These are phyloP conservation scores for Gopherus evgoodei DNA, from an alignment of 2,113 vertebrate genomes.

Conservation along the genomic window DNA sequence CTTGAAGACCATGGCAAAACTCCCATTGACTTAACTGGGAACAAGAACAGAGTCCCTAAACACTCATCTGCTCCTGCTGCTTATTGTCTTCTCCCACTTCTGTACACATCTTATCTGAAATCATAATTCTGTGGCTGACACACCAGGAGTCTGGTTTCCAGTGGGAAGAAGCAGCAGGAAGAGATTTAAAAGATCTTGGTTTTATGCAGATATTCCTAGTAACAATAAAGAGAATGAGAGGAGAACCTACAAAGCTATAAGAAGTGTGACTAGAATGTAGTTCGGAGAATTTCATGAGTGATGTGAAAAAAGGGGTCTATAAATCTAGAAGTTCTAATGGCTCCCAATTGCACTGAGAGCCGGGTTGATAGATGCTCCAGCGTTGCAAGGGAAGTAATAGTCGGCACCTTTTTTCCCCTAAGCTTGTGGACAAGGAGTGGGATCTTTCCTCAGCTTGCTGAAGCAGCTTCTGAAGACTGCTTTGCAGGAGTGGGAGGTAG, in stretches of 20 bases:
- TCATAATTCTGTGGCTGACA: rapidly evolving
- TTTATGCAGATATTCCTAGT: background rate
- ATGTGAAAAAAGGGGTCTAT: background rate
- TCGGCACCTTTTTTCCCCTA: background rate
- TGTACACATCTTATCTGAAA: background rate
- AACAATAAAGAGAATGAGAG: background rate
- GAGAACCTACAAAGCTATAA: background rate
- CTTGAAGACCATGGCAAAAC: rapidly evolving
- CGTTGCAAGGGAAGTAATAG: background rate
- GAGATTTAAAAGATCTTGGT: background rate
- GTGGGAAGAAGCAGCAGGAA: background rate
- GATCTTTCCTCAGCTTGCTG: background rate
- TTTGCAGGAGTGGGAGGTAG: background rate
- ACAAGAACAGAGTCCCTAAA: background rate
- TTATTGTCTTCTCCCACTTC: background rate
- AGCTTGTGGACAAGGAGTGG: background rate
- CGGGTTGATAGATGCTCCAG: background rate
- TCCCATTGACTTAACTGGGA: background rate
- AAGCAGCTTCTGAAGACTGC: background rate
- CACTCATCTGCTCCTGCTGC: background rate
- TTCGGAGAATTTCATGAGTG: background rate
- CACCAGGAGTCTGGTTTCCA: background rate
- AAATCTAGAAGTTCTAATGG: background rate
- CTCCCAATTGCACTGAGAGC: background rate
- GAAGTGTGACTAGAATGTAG: background rate